Percentiles rank a stretch among this genome's conserved stretches.
These are phyloP conservation scores for Caradrina kadenii DNA, from an alignment of 2,888 invertebrate genomes.

Conservation along the genomic window DNA sequence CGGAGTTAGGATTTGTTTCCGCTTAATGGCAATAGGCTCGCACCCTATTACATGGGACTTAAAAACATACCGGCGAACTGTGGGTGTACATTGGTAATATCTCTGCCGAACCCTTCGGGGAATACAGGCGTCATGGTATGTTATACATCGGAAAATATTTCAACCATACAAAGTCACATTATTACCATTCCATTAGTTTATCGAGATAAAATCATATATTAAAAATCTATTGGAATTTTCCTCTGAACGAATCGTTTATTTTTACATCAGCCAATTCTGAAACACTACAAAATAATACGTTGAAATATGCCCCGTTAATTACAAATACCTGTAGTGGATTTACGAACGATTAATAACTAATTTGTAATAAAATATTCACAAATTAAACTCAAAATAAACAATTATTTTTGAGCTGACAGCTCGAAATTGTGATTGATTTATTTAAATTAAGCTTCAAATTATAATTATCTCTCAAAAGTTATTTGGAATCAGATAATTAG, in stretches of 20 bases:
- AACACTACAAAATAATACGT: background rate
- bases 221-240: too few species aligned
- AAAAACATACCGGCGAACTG: too few species aligned
- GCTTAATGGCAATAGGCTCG: too few species aligned
- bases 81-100: too few species aligned
- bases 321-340: background rate
- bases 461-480: slow-evolving; percentile 25
- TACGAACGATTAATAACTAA: background rate
- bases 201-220: too few species aligned
- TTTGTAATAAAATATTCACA: slow-evolving; percentile 8
- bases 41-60: too few species aligned
- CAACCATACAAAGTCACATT: too few species aligned
- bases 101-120: too few species aligned
- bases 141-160: too few species aligned
- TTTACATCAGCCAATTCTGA: background rate
- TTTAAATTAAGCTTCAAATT: slow-evolving; percentile 25
- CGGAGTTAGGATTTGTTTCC: too few species aligned
- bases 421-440: slow-evolving; percentile 27
- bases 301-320: slow-evolving; percentile 1
- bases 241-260: background rate
- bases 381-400: slow-evolving; percentile 5
- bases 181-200: too few species aligned
- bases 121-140: too few species aligned
- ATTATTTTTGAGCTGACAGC: slow-evolving; percentile 10
- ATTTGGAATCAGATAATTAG: background rate